Percentiles rank a stretch among this genome's conserved stretches.
Conservation (phyloP, 1,140 invertebrate genomes). For the Psix sp. region DNA sequence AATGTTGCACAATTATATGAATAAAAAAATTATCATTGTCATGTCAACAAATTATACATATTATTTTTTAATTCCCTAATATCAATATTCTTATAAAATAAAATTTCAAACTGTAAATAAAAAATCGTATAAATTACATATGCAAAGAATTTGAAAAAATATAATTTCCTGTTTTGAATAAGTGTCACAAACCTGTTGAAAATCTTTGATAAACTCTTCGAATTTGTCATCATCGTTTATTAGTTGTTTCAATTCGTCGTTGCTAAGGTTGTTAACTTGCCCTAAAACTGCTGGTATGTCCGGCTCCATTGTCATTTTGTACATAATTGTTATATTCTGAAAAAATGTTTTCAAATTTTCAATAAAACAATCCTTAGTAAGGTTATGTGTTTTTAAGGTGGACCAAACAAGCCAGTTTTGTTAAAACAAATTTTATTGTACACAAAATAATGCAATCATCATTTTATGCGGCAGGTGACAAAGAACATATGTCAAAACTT, state of each 20-base stretch:
- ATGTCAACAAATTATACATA: too few relatives aligned
- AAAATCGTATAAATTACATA: too few relatives aligned
- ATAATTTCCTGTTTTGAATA: too few relatives aligned
- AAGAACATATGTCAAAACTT: too few relatives aligned
- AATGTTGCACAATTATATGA: too few relatives aligned
- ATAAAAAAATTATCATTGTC: too few relatives aligned
- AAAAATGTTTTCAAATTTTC: neutral
- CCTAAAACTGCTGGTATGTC: slow-evolving; percentile 28
- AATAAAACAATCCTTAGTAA: neutral
- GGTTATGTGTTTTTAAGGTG: too few relatives aligned
- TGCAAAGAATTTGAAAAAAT: too few relatives aligned
- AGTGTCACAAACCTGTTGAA: slow-evolving; percentile 81
- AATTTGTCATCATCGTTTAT: slow-evolving; percentile 90
- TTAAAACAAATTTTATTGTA: too few relatives aligned
- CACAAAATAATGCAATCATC: too few relatives aligned
- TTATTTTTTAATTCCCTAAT: neutral
- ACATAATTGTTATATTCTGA: slow-evolving; percentile 6
- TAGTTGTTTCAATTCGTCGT: slow-evolving; percentile 88
- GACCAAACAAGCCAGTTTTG: too few relatives aligned
- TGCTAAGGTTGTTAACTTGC: slow-evolving; percentile 74
- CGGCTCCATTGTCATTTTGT: slow-evolving; percentile 17
- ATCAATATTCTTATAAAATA: neutral
- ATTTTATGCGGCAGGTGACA: too few relatives aligned
- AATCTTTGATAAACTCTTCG: slow-evolving; percentile 86
- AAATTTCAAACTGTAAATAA: neutral